phyloP scores from a whole-genome alignment of 2,888 invertebrate species.

The Steinernema scapterisci region DNA sequence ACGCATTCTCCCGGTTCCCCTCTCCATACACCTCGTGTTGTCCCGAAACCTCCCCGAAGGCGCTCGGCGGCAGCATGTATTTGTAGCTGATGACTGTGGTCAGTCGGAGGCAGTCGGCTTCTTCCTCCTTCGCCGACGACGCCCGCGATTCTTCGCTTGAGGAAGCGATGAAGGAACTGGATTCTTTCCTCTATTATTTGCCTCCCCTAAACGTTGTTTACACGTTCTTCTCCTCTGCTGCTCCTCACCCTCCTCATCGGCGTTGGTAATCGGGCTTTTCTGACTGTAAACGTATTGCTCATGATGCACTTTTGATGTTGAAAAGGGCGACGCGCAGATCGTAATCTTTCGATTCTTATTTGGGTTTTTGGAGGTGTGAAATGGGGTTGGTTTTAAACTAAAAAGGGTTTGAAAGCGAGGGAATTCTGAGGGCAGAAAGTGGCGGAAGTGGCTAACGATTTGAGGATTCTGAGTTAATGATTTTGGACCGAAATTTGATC shows the following conservation, averaged over 20 bases:
- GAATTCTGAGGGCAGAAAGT: too few species aligned
- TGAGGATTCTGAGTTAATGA: too few species aligned
- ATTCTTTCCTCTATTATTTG: neutral
- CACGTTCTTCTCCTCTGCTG: neutral
- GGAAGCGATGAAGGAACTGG: neutral
- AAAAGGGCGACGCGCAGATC: too few species aligned
- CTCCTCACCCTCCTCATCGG: neutral
- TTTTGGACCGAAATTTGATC: too few species aligned
- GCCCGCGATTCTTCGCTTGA: neutral
- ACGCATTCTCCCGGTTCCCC: neutral
- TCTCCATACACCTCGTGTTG: too few species aligned
- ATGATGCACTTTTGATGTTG: neutral
- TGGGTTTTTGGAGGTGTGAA: too few species aligned
- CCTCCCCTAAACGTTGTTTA: neutral
- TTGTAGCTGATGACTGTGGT: slow-evolving; percentile 31
- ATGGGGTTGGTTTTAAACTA: too few species aligned
- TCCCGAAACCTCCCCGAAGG: neutral
- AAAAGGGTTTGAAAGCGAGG: too few species aligned
- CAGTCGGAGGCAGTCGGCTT: slow-evolving; percentile 3
- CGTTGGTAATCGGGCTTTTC: neutral
- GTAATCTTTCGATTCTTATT: too few species aligned
- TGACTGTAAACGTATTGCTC: neutral
- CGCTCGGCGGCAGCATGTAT: neutral
- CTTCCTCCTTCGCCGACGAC: neutral
- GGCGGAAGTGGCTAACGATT: too few species aligned